Conservation (phyloP, 37 sponge, comb jelly and placozoan genomes). For the Crambe crambe region DNA sequence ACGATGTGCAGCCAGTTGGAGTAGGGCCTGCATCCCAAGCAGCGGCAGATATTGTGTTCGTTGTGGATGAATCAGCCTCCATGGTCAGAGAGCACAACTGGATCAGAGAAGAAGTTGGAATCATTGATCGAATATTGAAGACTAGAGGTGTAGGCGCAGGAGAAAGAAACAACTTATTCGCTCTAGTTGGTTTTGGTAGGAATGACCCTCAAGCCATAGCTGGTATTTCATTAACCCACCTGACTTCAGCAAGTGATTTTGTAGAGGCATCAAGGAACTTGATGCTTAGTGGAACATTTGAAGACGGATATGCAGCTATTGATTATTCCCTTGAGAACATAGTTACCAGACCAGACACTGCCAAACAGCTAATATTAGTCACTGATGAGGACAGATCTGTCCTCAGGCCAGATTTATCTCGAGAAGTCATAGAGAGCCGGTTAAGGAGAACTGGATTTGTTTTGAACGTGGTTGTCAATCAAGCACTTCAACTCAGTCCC, state of each 20-base stretch:
- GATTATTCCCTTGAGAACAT: constrained; percentile 40
- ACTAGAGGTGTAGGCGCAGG: constrained; percentile 61
- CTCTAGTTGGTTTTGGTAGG: constrained; percentile 77
- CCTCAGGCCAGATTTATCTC: constrained; percentile 27
- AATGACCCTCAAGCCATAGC: background rate
- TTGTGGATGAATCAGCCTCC: constrained; percentile 91
- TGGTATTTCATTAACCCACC: constrained; percentile 41
- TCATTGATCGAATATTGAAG: constrained; percentile 45
- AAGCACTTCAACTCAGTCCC: constrained; percentile 27
- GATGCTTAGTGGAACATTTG: constrained; percentile 40
- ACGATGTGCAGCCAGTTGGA: background rate
- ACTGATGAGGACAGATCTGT: constrained; percentile 79
- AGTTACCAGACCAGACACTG: constrained; percentile 30
- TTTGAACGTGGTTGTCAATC: constrained; percentile 70
- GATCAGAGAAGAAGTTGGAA: constrained; percentile 34
- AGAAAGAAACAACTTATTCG: constrained; percentile 54
- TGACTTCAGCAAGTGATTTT: constrained; percentile 30
- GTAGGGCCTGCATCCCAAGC: constrained; percentile 29
- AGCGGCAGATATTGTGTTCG: constrained; percentile 78
- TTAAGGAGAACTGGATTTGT: constrained; percentile 21
- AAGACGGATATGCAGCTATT: constrained; percentile 86
- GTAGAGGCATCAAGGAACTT: constrained; percentile 25
- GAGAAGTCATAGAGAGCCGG: constrained; percentile 19
- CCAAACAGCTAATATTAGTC: constrained; percentile 60
- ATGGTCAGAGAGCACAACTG: constrained; percentile 70